Percentiles rank a stretch among this genome's conserved stretches.
Conservation (phyloP, 2,113 vertebrate genomes). For the Callocephalon fimbriatum region DNA sequence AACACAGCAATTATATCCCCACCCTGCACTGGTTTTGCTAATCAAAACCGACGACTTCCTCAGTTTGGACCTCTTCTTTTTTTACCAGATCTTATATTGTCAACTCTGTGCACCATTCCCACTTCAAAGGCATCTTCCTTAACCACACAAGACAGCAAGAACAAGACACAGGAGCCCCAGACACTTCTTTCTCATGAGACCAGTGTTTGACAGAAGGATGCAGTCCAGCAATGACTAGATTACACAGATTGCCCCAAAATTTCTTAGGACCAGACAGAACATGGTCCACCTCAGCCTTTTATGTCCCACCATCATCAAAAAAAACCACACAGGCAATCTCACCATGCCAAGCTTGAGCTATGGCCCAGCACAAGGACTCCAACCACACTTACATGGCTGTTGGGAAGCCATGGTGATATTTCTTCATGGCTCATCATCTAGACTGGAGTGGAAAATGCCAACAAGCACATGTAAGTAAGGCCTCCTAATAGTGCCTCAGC, state of each 20-base stretch:
- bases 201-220: background rate
- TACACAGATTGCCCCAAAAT: background rate
- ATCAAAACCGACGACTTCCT: background rate
- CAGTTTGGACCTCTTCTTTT: background rate
- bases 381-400: background rate
- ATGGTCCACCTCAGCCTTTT: background rate
- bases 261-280: background rate
- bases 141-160: background rate
- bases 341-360: background rate
- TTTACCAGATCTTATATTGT: background rate
- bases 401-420: background rate
- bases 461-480: background rate
- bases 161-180: background rate
- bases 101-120: background rate
- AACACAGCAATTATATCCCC: background rate
- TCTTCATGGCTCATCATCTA: background rate
- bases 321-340: background rate
- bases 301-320: background rate
- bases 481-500: fast-evolving
- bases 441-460: background rate
- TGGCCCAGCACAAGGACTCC: background rate
- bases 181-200: background rate
- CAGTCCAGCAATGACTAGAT: background rate
- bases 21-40: background rate
- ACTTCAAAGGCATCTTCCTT: background rate